Base-by-base conservation (phyloP, 2,888 invertebrate genomes). In the Caenorhabditis imperialis region DNA sequence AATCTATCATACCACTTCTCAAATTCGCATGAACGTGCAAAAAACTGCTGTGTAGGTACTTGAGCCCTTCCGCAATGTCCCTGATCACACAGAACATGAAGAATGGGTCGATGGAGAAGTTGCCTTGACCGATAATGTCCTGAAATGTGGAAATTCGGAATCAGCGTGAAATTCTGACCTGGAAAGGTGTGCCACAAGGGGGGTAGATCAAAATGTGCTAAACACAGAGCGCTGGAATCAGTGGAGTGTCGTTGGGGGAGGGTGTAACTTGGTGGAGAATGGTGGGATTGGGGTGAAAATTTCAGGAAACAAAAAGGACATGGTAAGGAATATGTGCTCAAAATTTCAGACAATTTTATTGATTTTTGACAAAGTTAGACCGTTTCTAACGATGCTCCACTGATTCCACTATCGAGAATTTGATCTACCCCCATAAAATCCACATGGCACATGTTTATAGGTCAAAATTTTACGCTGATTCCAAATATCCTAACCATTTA, bases 41-140 rank as follows among this genome's bases (percentile, higher is more conserved):
- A 38, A 81, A 80, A 33, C 77, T 73, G 47, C 55, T 53, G 48
- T 83, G 83, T 12, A 84, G 75, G 48, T 75, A 80, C 18, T 69
- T 53, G 14, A 84, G 69, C 0, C 84, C 84, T 45, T 76, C 77
- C 12, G 74, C 75, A 35, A 83, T 78, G 60, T 83, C 83, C 16
- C 78, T 50, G 44, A 83, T 79, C 27, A 83, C 54, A 30, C 81
- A 83, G 44, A 73, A 75, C 70, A 79, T 77, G 60, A 84, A 84
- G 33, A 81, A 85, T 10, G 76, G 79, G 54, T 84, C 84, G 54
- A 84, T 79, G 22, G 78, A 77, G 62, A 81, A 77, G 40, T 73
- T 78, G 5, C 78, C 82, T 16, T 75, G 74, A 5, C 76, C 63
- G 38, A 84, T 84, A 35, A 77, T 81, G 50, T 79, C 79, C 77